Percentiles rank a stretch among this genome's conserved stretches.
Evolutionary conservation across 2,113 vertebrate species (phyloP).

Genomic region (Pleuronectes platessa): DNA sequence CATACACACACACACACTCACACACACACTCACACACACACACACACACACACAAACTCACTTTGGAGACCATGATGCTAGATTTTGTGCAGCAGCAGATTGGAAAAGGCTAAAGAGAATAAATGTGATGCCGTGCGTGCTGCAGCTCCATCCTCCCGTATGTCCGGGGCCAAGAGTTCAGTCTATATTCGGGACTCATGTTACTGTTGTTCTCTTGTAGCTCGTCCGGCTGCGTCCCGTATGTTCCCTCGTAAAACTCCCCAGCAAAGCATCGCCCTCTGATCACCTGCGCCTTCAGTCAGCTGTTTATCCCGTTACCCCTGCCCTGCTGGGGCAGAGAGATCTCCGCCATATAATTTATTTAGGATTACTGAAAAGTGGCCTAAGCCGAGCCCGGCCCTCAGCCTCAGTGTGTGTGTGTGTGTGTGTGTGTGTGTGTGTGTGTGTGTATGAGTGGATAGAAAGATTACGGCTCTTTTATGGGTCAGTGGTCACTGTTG

Average conservation of each 20-base stretch:
- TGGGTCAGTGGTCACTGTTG: conserved; percentile 64
- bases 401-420: conserved; percentile 30
- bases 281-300: conserved; percentile 58
- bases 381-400: conserved; percentile 50
- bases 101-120: conserved; percentile 20
- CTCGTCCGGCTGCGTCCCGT: conserved; percentile 39
- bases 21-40: neutral
- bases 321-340: conserved; percentile 46
- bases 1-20: neutral
- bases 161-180: conserved; percentile 59
- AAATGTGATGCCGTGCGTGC: conserved; percentile 19
- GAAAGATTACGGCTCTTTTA: conserved; percentile 66
- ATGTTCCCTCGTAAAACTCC: conserved; percentile 46
- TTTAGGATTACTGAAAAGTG: conserved; percentile 75
- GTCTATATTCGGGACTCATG: conserved; percentile 58
- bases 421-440: neutral
- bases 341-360: conserved; percentile 69
- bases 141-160: conserved; percentile 28
- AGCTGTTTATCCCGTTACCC: conserved; percentile 56
- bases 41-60: neutral
- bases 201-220: conserved; percentile 54
- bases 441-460: conserved; percentile 34
- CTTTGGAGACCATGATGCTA: neutral
- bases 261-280: conserved; percentile 24
- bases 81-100: conserved; percentile 47